phyloP scores from a whole-genome alignment of 23 tunicate genomes.

The Styela plicata region DNA sequence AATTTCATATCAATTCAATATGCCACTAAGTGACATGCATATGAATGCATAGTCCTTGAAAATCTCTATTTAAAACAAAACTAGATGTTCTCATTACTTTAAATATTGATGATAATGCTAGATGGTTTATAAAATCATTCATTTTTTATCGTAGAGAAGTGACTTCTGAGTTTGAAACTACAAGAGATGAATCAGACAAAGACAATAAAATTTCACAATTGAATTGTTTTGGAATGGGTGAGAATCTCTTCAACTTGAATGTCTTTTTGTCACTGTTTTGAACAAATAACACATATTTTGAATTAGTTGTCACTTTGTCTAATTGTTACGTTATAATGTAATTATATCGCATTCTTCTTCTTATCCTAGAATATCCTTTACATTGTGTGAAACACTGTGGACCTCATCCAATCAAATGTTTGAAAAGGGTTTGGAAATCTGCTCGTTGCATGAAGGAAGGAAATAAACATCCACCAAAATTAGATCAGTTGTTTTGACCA shows the following conservation, averaged over 20 bases:
- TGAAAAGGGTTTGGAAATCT: conserved; percentile 6
- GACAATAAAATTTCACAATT: neutral
- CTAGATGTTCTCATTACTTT: no score
- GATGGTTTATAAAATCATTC: no score
- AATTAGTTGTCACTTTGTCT: neutral
- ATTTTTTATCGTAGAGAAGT: conserved; percentile 19
- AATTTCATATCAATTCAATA: no score
- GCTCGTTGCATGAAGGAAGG: conserved; percentile 13
- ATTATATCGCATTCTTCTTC: neutral
- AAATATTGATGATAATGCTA: no score
- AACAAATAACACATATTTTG: neutral
- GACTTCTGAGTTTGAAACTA: neutral
- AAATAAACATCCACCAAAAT: neutral
- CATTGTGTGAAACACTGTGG: no score
- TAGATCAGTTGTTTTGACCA: no score
- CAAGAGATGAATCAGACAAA: conserved; percentile 1
- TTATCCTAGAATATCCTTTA: no score
- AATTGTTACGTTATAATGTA: conserved; percentile 3
- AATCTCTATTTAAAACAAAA: no score
- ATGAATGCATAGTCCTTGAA: no score
- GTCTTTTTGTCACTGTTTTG: no score
- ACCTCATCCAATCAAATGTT: neutral
- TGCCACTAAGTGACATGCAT: no score
- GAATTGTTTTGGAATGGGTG: conserved; percentile 38
- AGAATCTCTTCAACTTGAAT: neutral